phyloP scores from a whole-genome alignment of 2,888 invertebrate species.

The Hypsopygia costalis region DNA sequence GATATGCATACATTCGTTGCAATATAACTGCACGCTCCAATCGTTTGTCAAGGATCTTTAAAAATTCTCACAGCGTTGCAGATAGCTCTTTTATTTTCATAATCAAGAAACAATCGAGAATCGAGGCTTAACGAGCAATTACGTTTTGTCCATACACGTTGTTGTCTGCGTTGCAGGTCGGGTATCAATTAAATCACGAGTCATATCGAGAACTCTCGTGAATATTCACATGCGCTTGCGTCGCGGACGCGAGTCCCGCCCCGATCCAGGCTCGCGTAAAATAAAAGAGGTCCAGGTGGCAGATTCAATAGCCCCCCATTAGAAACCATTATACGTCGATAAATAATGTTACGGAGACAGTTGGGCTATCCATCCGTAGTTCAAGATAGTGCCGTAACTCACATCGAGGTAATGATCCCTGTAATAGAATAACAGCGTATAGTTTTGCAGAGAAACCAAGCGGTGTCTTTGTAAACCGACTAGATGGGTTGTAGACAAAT shows the following conservation, averaged over 20 bases:
- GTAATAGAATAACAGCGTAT: slow-evolving; percentile 54
- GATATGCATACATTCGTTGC: slow-evolving; percentile 25
- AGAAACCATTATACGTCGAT: slow-evolving; percentile 76
- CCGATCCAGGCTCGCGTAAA: slow-evolving; percentile 38
- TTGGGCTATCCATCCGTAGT: slow-evolving; percentile 54
- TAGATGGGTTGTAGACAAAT: slow-evolving; percentile 4
- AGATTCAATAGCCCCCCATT: slow-evolving; percentile 77
- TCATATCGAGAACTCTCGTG: slow-evolving; percentile 53
- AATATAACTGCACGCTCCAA: slow-evolving; percentile 29
- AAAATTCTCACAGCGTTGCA: slow-evolving; percentile 39
- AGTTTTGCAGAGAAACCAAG: slow-evolving; percentile 30
- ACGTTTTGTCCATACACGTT: slow-evolving; percentile 59
- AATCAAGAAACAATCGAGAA: slow-evolving; percentile 71
- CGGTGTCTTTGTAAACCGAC: slow-evolving; percentile 24
- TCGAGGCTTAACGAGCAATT: slow-evolving; percentile 74
- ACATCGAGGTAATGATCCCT: slow-evolving; percentile 59
- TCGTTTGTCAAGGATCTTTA: slow-evolving; percentile 44
- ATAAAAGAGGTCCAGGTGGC: slow-evolving; percentile 71
- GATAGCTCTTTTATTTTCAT: slow-evolving; percentile 57
- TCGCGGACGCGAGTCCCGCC: slow-evolving; percentile 33
- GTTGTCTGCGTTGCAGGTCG: slow-evolving; percentile 40
- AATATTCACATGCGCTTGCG: slow-evolving; percentile 61
- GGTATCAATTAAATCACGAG: slow-evolving; percentile 67
- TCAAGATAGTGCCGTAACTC: slow-evolving; percentile 61
- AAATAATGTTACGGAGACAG: slow-evolving; percentile 72